Evolutionary conservation across 2,113 vertebrate species (phyloP).

Genomic region (Halcyon senegalensis): DNA sequence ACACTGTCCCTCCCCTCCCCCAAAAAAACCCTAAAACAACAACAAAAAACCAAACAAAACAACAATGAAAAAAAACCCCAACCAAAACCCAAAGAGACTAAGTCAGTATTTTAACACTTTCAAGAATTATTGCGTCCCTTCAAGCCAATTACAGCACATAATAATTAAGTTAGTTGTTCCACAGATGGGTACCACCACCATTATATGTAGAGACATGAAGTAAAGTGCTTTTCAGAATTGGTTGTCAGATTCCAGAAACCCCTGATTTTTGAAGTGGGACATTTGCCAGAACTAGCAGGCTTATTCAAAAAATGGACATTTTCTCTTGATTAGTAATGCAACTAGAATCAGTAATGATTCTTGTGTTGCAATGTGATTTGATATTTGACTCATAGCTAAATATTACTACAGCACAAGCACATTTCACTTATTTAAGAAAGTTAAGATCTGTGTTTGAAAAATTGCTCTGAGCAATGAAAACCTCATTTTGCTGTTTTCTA

Average conservation of each 20-base stretch:
- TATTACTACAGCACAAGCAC: background rate
- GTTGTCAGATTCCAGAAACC: background rate
- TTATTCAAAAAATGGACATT: background rate
- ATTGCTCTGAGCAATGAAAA: background rate
- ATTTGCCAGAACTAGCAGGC: background rate
- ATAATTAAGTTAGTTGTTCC: background rate
- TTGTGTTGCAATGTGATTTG: background rate
- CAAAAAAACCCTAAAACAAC: background rate
- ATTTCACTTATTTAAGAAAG: background rate
- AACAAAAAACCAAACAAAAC: background rate
- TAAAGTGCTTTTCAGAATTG: background rate
- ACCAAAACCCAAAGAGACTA: background rate
- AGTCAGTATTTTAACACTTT: background rate
- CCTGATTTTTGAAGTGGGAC: background rate
- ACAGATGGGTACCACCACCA: background rate
- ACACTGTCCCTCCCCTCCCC: too few relatives aligned
- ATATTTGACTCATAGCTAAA: background rate
- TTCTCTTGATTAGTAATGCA: background rate
- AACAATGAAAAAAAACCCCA: background rate
- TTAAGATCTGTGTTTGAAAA: background rate
- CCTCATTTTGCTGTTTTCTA: background rate
- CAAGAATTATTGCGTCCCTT: background rate
- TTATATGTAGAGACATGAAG: background rate
- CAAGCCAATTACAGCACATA: background rate
- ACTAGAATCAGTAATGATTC: background rate